These are phyloP conservation scores for Odontesthes bonariensis DNA, from an alignment of 2,113 vertebrate genomes.

Conservation along the genomic window DNA sequence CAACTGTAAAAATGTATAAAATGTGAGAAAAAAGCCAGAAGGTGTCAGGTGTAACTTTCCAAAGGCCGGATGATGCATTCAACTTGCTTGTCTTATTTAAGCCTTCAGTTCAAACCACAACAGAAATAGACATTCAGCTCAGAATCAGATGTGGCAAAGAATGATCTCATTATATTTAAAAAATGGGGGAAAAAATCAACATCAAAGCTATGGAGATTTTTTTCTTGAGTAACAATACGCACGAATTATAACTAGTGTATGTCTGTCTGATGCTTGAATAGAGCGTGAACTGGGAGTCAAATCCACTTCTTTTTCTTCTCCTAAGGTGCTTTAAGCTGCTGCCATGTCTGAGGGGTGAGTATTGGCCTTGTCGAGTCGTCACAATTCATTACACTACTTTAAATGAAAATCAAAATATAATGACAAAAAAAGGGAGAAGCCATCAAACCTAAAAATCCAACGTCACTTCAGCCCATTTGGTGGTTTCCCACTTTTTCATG, in stretches of 20 bases:
- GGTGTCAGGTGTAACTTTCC: too few species aligned
- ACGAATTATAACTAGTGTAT: background rate
- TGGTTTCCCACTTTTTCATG: background rate
- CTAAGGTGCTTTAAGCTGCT: slow-evolving; percentile 48
- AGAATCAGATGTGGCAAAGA: background rate
- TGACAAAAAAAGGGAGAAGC: background rate
- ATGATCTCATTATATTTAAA: too few species aligned
- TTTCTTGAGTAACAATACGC: background rate
- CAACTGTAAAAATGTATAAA: background rate
- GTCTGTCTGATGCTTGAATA: background rate
- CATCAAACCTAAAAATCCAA: background rate
- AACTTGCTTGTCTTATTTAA: too few species aligned
- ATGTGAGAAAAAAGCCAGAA: background rate
- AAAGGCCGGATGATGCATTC: too few species aligned
- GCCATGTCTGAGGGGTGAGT: slow-evolving; percentile 84
- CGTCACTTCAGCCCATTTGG: background rate
- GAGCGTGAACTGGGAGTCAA: too few species aligned
- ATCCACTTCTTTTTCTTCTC: slow-evolving; percentile 15
- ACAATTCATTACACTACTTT: background rate
- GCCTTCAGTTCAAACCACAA: too few species aligned
- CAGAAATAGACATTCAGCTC: background rate
- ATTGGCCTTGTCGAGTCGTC: background rate
- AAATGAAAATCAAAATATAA: background rate
- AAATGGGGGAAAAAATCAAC: too few species aligned
- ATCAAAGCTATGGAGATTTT: background rate